Evolutionary conservation across 2,888 invertebrate species (phyloP), one percentile per base, ranked within the genome.

Genomic region (Diarsia brunnea): DNA sequence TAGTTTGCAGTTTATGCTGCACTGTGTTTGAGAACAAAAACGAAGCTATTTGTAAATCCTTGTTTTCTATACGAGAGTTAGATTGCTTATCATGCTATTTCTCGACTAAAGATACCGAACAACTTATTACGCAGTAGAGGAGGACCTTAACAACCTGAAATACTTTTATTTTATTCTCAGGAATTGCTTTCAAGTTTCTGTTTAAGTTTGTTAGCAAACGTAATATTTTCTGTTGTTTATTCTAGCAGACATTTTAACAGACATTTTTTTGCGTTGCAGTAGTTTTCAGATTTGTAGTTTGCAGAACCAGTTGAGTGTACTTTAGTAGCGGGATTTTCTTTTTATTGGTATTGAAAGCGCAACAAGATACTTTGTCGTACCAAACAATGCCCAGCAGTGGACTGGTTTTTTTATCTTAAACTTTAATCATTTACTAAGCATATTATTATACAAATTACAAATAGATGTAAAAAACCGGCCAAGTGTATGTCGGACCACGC

Each of bases 201-300:
- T 60, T 65, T 49, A 14, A 21, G 47, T 55, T 77, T 53, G 47
- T 70, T 31, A 70, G n/a, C 11, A n/a, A 53, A 63, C 19, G 49
- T 72, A 11, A 79, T 47, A 31, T 31, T 71, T 73, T n/a, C 47
- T n/a, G 60, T 61, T 66, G 27, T 78, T 80, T 73, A 43, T 80
- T 78, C 27, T 16, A 47, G 74, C 81, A 43, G 14, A 66, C 7
- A 66, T 60, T 78, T 79, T 24, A 47, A 49, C 19, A 1, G 27
- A 27, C 27, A 58, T 63, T 70, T 5, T 45, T 53, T 38, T 47
- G 4, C 16, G 4, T 1, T 38, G 21, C 24, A 61, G 31, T 38
- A 4, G 24, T 78, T 19, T 53, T 1, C 3, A 10, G 16, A 61
- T n/a, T n/a, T n/a, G n/a, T n/a, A n/a, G 24, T 78, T 19, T 53